These are phyloP conservation scores for Apamea crenata DNA, from an alignment of 2,888 invertebrate genomes.

Conservation along the genomic window DNA sequence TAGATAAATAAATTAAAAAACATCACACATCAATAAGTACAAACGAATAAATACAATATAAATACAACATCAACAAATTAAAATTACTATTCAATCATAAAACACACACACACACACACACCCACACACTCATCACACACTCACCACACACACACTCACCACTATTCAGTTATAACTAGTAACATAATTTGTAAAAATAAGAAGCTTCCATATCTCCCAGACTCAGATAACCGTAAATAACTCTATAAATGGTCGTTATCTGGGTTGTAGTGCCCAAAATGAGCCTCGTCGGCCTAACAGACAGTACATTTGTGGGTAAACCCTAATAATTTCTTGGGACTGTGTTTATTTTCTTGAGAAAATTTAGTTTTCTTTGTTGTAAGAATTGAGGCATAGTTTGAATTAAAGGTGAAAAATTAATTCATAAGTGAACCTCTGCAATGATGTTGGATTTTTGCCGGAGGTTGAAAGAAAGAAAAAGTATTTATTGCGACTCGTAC, in stretches of 20 bases:
- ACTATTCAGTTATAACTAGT: background rate
- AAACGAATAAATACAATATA: too few species aligned
- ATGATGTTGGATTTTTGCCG: background rate
- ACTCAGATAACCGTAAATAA: conserved; percentile 38
- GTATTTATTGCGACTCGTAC: too few species aligned
- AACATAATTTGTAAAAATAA: background rate
- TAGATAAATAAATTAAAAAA: too few species aligned
- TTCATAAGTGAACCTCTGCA: background rate
- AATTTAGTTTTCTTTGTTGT: conserved; percentile 23
- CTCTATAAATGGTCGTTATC: conserved; percentile 31
- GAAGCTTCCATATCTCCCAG: background rate
- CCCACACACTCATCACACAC: too few species aligned
- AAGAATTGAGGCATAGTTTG: background rate
- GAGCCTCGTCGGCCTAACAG: conserved; percentile 12
- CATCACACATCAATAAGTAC: too few species aligned
- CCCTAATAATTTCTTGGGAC: conserved; percentile 35
- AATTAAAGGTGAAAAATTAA: background rate
- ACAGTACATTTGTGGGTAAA: conserved; percentile 25
- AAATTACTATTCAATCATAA: too few species aligned
- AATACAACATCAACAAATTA: too few species aligned
- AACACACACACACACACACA: too few species aligned
- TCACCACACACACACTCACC: too few species aligned
- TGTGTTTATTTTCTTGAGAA: conserved; percentile 11
- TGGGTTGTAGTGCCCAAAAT: conserved; percentile 26
- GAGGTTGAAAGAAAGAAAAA: too few species aligned